These are phyloP conservation scores for Nyleta sp. DNA, from an alignment of 2,888 invertebrate species.

Conservation along the genomic window DNA sequence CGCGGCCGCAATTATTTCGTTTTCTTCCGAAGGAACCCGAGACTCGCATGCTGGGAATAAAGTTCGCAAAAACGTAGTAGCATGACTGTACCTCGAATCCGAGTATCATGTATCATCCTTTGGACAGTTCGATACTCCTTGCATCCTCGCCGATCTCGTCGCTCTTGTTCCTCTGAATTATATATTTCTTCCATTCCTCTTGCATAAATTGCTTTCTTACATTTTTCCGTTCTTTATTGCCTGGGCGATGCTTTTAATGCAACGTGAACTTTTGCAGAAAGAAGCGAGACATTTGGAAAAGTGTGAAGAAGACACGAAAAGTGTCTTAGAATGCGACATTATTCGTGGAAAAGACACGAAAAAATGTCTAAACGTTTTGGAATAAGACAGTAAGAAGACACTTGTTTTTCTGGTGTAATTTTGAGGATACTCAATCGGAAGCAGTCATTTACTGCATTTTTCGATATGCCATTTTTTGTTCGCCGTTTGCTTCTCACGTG, in stretches of 20 bases:
- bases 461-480: no score
- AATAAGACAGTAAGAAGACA: no score
- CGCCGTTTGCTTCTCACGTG: not conserved
- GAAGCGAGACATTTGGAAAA: no score
- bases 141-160: constrained; percentile 51
- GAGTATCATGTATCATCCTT: constrained; percentile 78
- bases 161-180: constrained; percentile 55
- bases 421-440: no score
- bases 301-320: no score
- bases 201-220: constrained; percentile 38
- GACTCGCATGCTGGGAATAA: constrained; percentile 43
- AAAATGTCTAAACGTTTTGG: no score
- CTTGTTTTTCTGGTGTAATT: no score
- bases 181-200: constrained; percentile 26
- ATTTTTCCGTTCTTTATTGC: not conserved
- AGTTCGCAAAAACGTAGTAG: constrained; percentile 69
- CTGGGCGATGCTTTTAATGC: no score
- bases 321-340: no score
- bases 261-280: no score
- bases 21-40: constrained; percentile 29
- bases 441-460: no score
- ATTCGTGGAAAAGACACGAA: no score
- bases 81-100: constrained; percentile 69
- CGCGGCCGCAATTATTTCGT: constrained; percentile 33
- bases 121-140: constrained; percentile 72